Evolutionary conservation across 2,797 vertebrate genomes (phyloP), one percentile per base, ranked within the genome.

Genomic region (Myioborus melanocephalus): DNA sequence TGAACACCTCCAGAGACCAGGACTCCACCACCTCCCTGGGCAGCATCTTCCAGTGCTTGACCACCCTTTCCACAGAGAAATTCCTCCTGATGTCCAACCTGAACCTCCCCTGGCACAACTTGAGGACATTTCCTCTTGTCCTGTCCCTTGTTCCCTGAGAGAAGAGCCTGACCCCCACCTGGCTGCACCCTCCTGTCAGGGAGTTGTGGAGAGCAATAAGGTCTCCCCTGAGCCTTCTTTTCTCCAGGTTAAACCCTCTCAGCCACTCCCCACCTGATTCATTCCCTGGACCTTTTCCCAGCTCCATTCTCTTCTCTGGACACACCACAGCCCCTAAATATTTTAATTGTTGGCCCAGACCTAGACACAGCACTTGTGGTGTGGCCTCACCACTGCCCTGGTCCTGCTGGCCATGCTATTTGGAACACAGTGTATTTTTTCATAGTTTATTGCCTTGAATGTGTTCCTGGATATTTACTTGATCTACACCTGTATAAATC

Each of bases 21-120:
- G 8, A 43, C 30, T 35, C 44, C 37, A 43, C 6, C 65, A 43
- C 32, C 20, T 35, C 44, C 26, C 26, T 43, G 37, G 21, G 21
- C 4, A 50, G 32, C 1, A 0, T 3, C 32, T 43, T 50, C 44
- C 44, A 20, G 3, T 20, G 44, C 37, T 20, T 50, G 26, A 24
- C 26, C 55, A 43, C 10, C 3, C 13, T 21, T 81, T 50, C 37
- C 55, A 50, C 3, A 3, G 17, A 60, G 37, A 69, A 81, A 60
- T 59, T 69, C 37, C 7, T 50, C 35, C 32, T 34, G 8, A 21
- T 43, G 13, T 35, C 32, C 35, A 20, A 30, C 21, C 21, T 30
- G 26, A 69, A 8, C 11, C 46, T 69, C 13, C 5, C 7, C 37
- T 69, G 26, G 26, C 20, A 43, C 44, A 59, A 5, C 44, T 8